phyloP scores from a whole-genome alignment of 2,888 invertebrate species.

The Adelognathus sp. region DNA sequence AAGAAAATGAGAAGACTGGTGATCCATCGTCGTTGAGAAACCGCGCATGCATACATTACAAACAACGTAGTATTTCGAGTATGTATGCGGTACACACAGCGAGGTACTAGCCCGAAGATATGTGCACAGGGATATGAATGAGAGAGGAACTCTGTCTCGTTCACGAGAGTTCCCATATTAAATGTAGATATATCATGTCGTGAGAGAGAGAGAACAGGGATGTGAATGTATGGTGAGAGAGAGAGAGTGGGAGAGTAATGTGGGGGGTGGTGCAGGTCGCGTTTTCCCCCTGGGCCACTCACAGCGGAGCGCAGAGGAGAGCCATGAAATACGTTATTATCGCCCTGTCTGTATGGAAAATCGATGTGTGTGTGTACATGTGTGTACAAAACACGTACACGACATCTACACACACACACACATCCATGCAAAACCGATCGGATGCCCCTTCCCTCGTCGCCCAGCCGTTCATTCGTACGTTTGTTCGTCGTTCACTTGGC shows the following conservation, averaged over 20 bases:
- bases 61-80: conserved; percentile 8
- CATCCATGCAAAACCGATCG: conserved; percentile 15
- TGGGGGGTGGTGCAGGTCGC: conserved; percentile 15
- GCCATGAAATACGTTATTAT: conserved; percentile 64
- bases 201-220: conserved; percentile 2
- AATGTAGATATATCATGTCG: conserved; percentile 48
- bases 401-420: background rate
- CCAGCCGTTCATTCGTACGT: conserved; percentile 37
- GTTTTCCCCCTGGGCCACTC: conserved; percentile 40
- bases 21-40: background rate
- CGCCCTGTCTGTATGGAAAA: conserved; percentile 50
- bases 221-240: no score
- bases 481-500: conserved; percentile 19
- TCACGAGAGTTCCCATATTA: conserved; percentile 56
- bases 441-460: background rate
- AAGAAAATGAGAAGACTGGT: conserved; percentile 1
- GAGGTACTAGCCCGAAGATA: conserved; percentile 22
- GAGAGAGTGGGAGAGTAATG: conserved; percentile 11
- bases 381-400: no score
- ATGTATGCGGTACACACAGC: no score
- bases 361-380: conserved; percentile 59
- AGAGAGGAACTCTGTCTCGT: conserved; percentile 29
- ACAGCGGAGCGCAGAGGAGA: conserved; percentile 46
- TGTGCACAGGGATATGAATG: conserved; percentile 33
- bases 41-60: background rate